A percentile compares a stretch with the other conserved stretches of the same genome.
These are phyloP conservation scores for Pyrocoelia pectoralis DNA, from an alignment of 2,888 invertebrate species.

Conservation along the genomic window DNA sequence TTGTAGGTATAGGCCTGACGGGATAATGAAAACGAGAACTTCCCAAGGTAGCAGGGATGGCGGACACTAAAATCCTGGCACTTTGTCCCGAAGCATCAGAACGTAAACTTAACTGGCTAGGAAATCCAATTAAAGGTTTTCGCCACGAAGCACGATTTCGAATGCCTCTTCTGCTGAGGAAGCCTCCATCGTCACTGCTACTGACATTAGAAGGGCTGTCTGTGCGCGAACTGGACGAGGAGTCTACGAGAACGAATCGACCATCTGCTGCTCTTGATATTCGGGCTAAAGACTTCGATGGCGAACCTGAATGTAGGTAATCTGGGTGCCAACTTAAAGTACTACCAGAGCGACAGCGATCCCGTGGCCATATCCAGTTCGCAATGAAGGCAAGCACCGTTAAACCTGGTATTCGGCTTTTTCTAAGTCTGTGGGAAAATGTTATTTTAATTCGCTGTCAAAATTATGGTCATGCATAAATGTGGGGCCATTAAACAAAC, in stretches of 20 bases:
- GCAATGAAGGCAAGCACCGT: constrained; percentile 73
- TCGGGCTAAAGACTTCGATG: constrained; percentile 64
- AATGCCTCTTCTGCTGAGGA: constrained; percentile 69
- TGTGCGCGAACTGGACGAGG: constrained; percentile 62
- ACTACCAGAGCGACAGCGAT: constrained; percentile 68
- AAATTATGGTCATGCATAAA: too few species aligned
- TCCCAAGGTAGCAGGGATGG: constrained; percentile 46
- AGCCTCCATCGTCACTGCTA: constrained; percentile 84
- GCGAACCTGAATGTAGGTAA: constrained; percentile 54
- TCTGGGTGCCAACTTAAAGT: constrained; percentile 59
- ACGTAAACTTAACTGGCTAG: constrained; percentile 72
- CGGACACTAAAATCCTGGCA: constrained; percentile 54
- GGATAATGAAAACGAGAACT: constrained; percentile 54
- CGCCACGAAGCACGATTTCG: constrained; percentile 70
- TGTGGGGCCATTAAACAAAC: not conserved
- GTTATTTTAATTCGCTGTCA: constrained; percentile 24
- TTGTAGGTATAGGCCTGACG: constrained; percentile 54
- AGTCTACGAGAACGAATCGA: constrained; percentile 72
- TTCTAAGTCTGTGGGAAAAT: constrained; percentile 77
- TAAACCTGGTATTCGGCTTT: constrained; percentile 95
- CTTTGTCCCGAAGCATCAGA: constrained; percentile 71
- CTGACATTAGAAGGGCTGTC: constrained; percentile 68
- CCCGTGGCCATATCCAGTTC: constrained; percentile 81
- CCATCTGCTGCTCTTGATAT: constrained; percentile 80
- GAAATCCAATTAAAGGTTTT: constrained; percentile 69